A percentile compares a stretch with the other conserved stretches of the same genome.
phyloP scores from a whole-genome alignment of 64 coral and sea anemone species.

The Montipora sp. region DNA sequence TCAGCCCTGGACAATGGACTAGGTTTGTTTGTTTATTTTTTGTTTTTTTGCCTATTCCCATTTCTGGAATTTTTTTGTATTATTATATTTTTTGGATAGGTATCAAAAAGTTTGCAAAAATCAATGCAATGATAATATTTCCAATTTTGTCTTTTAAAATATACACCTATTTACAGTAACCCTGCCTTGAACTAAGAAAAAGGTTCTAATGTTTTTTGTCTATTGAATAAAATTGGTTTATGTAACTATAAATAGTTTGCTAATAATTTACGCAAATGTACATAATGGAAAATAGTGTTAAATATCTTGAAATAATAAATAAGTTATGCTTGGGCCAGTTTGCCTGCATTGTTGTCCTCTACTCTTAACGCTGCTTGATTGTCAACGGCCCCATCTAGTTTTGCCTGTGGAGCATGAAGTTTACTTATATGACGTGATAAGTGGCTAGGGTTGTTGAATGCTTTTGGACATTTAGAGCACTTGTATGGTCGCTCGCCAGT shows the following conservation, averaged over 20 bases:
- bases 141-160: neutral
- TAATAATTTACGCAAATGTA: neutral
- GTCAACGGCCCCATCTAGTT: constrained; percentile 20
- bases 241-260: neutral
- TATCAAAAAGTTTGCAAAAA: neutral
- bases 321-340: constrained; percentile 21
- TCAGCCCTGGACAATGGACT: no score
- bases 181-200: no score
- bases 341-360: neutral
- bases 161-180: neutral
- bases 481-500: constrained; percentile 93
- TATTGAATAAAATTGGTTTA: neutral
- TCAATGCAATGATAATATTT: neutral
- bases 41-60: no score
- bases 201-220: no score
- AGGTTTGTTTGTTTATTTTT: neutral
- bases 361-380: neutral
- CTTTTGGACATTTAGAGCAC: constrained; percentile 92
- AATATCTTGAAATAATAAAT: neutral
- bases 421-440: constrained; percentile 97
- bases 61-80: no score
- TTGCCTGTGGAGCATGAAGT: constrained; percentile 80
- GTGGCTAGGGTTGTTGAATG: constrained; percentile 98
- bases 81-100: no score
- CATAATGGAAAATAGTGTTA: neutral